These are phyloP conservation scores for Poecile atricapillus DNA, from an alignment of 2,113 vertebrate genomes.

Conservation along the genomic window DNA sequence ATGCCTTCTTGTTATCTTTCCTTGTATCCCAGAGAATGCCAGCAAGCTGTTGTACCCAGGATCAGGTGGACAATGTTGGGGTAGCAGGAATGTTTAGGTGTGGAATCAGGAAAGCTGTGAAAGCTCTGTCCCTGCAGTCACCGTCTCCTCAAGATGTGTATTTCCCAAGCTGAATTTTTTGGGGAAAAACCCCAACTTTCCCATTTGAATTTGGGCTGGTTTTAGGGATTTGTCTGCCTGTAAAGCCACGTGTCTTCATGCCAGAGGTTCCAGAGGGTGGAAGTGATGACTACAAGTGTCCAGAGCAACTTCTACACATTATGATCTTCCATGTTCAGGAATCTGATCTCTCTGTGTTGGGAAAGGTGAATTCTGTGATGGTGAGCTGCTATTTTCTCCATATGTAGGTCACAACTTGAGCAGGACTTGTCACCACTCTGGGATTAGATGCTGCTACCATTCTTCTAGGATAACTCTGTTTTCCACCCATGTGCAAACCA, in stretches of 20 bases:
- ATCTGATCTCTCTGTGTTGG: background rate
- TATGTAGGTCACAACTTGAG: background rate
- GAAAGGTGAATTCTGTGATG: background rate
- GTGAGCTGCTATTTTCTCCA: background rate
- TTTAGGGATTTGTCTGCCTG: background rate
- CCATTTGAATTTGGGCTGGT: background rate
- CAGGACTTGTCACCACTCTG: background rate
- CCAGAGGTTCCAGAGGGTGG: background rate
- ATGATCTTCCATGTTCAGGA: background rate
- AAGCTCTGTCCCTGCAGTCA: background rate
- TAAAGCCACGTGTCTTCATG: rapidly evolving
- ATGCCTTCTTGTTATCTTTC: background rate
- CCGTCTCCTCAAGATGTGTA: too few species aligned
- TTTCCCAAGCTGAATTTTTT: background rate
- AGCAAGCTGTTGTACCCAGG: background rate
- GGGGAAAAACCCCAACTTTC: rapidly evolving
- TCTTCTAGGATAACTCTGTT: background rate
- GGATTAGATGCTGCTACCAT: background rate
- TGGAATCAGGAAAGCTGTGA: background rate
- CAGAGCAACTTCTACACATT: background rate
- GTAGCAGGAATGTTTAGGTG: background rate
- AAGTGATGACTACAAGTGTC: background rate
- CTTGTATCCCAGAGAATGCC: background rate
- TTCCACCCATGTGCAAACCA: background rate
- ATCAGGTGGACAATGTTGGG: background rate